A percentile compares a stretch with the other conserved stretches of the same genome.
phyloP scores from a whole-genome alignment of 2,113 vertebrate genomes.

The Micromys minutus region DNA sequence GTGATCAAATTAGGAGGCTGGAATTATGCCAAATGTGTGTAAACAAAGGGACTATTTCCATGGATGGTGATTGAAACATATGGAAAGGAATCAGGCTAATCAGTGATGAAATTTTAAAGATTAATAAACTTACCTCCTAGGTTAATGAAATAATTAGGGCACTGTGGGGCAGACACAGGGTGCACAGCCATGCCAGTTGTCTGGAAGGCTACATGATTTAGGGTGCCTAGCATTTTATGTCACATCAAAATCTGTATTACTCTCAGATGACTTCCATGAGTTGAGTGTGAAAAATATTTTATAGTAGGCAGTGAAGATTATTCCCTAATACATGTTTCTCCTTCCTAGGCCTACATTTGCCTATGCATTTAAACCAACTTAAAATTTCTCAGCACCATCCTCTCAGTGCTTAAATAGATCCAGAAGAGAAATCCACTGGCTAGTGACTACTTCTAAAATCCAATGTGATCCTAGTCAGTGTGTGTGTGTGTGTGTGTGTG shows the following conservation, averaged over 20 bases:
- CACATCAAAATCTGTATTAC: neutral
- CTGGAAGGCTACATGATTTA: neutral
- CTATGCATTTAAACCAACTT: neutral
- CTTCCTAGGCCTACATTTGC: neutral
- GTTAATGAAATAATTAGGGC: constrained; percentile 9
- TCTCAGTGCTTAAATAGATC: neutral
- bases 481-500: neutral
- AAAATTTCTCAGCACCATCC: neutral
- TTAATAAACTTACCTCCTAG: constrained; percentile 48
- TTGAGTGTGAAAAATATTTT: constrained; percentile 45
- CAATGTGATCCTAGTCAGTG: neutral
- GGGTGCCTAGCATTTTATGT: neutral
- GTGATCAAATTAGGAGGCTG: constrained; percentile 71
- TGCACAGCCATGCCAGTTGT: neutral
- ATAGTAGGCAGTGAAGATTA: neutral
- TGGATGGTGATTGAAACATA: constrained; percentile 47
- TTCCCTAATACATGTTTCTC: neutral
- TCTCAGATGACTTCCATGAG: neutral
- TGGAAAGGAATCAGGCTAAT: constrained; percentile 56
- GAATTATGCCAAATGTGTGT: constrained; percentile 50
- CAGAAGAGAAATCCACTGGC: neutral
- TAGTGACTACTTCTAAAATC: neutral
- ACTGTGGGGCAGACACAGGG: neutral
- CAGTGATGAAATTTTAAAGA: constrained; percentile 52
- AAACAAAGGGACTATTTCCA: constrained; percentile 68